phyloP scores from a whole-genome alignment of 2,113 vertebrate genomes.

The Beaufortia kweichowensis region DNA sequence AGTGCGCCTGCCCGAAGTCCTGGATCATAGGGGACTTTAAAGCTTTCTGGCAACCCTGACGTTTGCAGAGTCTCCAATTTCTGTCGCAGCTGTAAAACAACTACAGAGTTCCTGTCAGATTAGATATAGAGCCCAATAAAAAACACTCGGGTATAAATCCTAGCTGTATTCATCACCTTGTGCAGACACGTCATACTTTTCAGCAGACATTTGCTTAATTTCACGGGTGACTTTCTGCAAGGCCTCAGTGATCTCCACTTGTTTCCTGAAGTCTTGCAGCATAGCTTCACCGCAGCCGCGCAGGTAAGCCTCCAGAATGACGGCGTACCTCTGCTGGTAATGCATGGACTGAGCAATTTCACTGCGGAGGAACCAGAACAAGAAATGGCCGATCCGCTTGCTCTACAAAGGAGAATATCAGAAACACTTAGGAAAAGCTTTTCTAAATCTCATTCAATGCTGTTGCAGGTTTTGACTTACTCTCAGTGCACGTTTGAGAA shows the following conservation, averaged over 20 bases:
- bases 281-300: slow-evolving; percentile 91
- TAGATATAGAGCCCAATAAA: neutral
- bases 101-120: slow-evolving; percentile 66
- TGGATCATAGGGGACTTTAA: slow-evolving; percentile 94
- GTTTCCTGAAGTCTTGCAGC: slow-evolving; percentile 89
- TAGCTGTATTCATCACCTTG: slow-evolving; percentile 80
- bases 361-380: slow-evolving; percentile 98
- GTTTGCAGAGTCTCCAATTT: slow-evolving; percentile 90
- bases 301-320: slow-evolving; percentile 93
- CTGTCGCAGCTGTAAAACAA: slow-evolving; percentile 89
- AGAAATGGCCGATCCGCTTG: slow-evolving; percentile 95
- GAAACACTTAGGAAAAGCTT: neutral
- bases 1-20: slow-evolving; percentile 89
- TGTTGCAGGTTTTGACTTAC: slow-evolving; percentile 69
- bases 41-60: slow-evolving; percentile 85
- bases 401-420: slow-evolving; percentile 73
- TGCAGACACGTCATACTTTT: slow-evolving; percentile 92
- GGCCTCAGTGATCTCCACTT: slow-evolving; percentile 90
- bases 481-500: slow-evolving; percentile 90
- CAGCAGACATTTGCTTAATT: slow-evolving; percentile 89
- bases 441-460: neutral
- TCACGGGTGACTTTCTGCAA: slow-evolving; percentile 94
- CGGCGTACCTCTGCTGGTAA: slow-evolving; percentile 93
- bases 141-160: neutral
- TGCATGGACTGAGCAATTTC: slow-evolving; percentile 99